These are phyloP conservation scores for Halcyon badia DNA, from an alignment of 2,797 vertebrate species.

Conservation along the genomic window DNA sequence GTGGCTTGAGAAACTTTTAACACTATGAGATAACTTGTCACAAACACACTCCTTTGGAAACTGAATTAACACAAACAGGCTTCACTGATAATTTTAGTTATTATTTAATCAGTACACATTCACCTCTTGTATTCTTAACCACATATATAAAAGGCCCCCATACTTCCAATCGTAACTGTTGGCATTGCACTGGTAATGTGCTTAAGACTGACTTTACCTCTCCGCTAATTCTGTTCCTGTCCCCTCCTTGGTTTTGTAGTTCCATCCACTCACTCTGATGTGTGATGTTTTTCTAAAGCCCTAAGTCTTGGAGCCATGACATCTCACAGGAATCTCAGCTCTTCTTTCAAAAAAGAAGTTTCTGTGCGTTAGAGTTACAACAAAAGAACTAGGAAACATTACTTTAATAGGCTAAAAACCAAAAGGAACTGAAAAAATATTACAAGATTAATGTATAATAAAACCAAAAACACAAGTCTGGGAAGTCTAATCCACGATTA, in stretches of 20 bases:
- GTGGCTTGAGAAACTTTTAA: neutral
- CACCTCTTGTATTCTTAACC: neutral
- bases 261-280: neutral
- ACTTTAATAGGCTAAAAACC: neutral
- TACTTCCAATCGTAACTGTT: neutral
- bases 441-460: neutral
- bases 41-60: neutral
- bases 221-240: neutral
- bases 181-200: neutral
- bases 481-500: neutral
- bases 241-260: neutral
- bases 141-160: accelerated
- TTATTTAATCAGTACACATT: neutral
- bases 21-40: neutral
- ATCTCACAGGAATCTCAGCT: neutral
- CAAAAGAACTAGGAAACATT: neutral
- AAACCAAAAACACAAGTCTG: neutral
- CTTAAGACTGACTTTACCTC: neutral
- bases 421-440: neutral
- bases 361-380: neutral
- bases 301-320: neutral
- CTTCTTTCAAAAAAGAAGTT: neutral
- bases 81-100: neutral
- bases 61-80: neutral
- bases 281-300: neutral